Evolutionary conservation across 2,113 vertebrate species (phyloP).

Genomic region (Leucopsar rothschildi): DNA sequence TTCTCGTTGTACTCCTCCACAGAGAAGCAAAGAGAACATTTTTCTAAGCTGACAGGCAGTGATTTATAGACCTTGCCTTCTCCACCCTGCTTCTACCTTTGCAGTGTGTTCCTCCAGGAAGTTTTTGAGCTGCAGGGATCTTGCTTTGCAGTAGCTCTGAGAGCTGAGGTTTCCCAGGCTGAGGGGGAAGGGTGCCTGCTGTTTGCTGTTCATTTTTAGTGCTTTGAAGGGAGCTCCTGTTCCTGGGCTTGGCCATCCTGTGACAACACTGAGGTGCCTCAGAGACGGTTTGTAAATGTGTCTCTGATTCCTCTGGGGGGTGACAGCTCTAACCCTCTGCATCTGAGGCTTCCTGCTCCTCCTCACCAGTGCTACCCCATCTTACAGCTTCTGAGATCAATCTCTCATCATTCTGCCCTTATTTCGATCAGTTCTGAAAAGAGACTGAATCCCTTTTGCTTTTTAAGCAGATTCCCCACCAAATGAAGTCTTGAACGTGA

Average conservation of each 20-base stretch:
- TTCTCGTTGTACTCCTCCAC: background rate
- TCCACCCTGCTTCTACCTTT: background rate
- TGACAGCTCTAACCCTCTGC: background rate
- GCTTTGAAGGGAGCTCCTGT: background rate
- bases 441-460: background rate
- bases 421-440: background rate
- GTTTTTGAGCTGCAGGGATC: background rate
- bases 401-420: background rate
- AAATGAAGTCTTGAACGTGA: background rate
- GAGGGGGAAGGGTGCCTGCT: background rate
- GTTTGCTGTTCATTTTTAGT: background rate
- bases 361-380: background rate
- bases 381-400: background rate
- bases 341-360: background rate
- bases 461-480: background rate
- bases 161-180: background rate
- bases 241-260: background rate
- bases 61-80: background rate
- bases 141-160: background rate
- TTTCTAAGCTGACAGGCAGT: conserved; percentile 8
- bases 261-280: background rate
- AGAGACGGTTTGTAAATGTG: background rate
- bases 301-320: background rate
- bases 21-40: conserved; percentile 17
- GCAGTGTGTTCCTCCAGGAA: background rate